phyloP scores from a whole-genome alignment of 2,888 invertebrate genomes.

The Morpho deidamia region DNA sequence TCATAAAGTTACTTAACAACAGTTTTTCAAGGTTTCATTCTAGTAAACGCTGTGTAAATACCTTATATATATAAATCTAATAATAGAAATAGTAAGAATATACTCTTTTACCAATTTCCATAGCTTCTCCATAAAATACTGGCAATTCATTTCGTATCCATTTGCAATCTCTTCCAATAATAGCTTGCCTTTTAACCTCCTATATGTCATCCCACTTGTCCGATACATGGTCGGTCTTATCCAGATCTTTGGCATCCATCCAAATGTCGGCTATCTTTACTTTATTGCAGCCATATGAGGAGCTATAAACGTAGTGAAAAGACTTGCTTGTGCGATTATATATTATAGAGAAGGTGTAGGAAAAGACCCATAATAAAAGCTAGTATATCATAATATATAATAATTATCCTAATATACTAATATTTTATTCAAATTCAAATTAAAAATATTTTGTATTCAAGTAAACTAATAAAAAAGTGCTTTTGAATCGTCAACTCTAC shows the following conservation, averaged over 20 bases:
- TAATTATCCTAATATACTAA: too few relatives aligned
- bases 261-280: conserved; percentile 28
- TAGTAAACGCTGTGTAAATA: not conserved
- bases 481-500: too few relatives aligned
- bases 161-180: conserved; percentile 17
- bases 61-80: too few relatives aligned
- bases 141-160: conserved; percentile 9
- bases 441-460: too few relatives aligned
- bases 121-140: conserved; percentile 1
- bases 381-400: too few relatives aligned
- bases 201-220: conserved; percentile 25
- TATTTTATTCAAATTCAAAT: too few relatives aligned
- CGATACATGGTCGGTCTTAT: conserved; percentile 23
- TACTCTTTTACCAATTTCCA: not conserved
- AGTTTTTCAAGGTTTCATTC: too few relatives aligned
- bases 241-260: conserved; percentile 27
- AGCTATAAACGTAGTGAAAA: conserved; percentile 19
- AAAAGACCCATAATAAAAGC: not conserved
- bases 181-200: conserved; percentile 25
- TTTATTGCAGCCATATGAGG: conserved; percentile 27
- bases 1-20: too few relatives aligned
- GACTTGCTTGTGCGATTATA: conserved; percentile 9
- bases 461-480: too few relatives aligned
- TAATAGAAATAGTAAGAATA: too few relatives aligned
- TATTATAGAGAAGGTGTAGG: conserved; percentile 7